These are phyloP conservation scores for Brachirus orientalis DNA, from an alignment of 2,113 vertebrate species.

Conservation along the genomic window DNA sequence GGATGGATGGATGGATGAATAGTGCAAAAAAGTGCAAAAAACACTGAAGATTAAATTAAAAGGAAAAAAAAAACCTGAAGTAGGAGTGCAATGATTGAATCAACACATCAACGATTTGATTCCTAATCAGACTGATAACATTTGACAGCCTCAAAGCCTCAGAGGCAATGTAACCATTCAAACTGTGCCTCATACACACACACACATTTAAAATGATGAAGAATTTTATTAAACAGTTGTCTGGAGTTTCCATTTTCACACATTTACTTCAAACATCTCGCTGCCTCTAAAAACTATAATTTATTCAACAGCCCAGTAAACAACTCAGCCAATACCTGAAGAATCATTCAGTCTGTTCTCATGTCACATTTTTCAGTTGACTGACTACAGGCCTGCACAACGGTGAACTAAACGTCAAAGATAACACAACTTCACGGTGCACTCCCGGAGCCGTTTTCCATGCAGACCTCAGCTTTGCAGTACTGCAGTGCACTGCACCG, in stretches of 20 bases:
- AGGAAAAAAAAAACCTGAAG: constrained; percentile 25
- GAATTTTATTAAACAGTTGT: constrained; percentile 28
- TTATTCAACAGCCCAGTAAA: constrained; percentile 38
- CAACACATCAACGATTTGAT: constrained; percentile 54
- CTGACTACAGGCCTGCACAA: constrained; percentile 8
- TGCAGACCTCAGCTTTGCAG: neutral
- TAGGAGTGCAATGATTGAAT: constrained; percentile 43
- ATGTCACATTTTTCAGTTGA: constrained; percentile 3
- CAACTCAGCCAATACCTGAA: constrained; percentile 15
- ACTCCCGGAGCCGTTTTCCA: neutral
- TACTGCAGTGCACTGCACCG: constrained; percentile 2
- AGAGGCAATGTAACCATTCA: constrained; percentile 40
- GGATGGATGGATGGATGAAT: no score
- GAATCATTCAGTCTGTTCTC: constrained; percentile 22
- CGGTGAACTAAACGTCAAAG: constrained; percentile 19
- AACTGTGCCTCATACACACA: neutral
- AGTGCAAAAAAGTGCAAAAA: no score
- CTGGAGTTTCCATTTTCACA: constrained; percentile 39
- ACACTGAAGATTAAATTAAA: neutral
- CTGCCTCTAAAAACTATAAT: constrained; percentile 28
- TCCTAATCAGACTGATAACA: constrained; percentile 66
- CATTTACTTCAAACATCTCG: constrained; percentile 40
- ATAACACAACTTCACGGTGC: neutral
- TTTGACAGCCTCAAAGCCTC: constrained; percentile 60
- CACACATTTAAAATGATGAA: constrained; percentile 27